phyloP scores from a whole-genome alignment of 2,113 vertebrate genomes.

The Argyrosomus japonicus region DNA sequence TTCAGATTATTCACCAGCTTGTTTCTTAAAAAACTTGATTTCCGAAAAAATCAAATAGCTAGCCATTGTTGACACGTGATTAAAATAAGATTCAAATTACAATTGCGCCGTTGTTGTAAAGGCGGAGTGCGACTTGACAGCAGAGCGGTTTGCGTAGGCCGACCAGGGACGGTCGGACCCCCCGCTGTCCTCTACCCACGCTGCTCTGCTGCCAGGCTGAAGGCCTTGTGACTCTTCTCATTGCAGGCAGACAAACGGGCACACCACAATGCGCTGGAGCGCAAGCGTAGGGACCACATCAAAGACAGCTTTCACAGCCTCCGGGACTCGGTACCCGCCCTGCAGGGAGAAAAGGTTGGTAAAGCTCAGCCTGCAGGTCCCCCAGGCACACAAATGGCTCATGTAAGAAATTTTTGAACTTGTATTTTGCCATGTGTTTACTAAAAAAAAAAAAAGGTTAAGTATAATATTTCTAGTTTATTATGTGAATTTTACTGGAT shows the following conservation, averaged over 20 bases:
- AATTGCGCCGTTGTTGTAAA: background rate
- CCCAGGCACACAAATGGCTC: constrained; percentile 30
- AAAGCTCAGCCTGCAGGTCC: constrained; percentile 64
- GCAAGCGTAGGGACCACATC: constrained; percentile 99
- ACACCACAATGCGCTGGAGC: constrained; percentile 99
- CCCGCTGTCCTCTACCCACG: constrained; percentile 54
- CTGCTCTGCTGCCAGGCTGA: constrained; percentile 70
- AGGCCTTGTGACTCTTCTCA: constrained; percentile 74
- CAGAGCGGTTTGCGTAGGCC: constrained; percentile 46
- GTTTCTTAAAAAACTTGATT: background rate
- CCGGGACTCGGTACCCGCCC: constrained; percentile 95
- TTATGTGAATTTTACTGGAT: background rate
- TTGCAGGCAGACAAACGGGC: constrained; percentile 98
- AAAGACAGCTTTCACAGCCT: constrained; percentile 99
- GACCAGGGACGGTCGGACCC: constrained; percentile 14
- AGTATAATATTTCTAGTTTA: background rate
- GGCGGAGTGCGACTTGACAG: constrained; percentile 36
- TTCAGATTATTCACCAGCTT: background rate
- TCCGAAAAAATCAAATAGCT: too few relatives aligned
- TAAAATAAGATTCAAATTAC: too few relatives aligned
- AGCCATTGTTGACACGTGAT: too few relatives aligned
- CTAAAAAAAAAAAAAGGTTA: background rate
- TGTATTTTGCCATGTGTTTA: constrained; percentile 12
- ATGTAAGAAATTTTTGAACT: constrained; percentile 26
- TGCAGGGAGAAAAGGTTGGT: constrained; percentile 99